A percentile compares a stretch with the other conserved stretches of the same genome.
Evolutionary conservation across 2,113 vertebrate genomes (phyloP).

Genomic region (Tinamus guttatus): DNA sequence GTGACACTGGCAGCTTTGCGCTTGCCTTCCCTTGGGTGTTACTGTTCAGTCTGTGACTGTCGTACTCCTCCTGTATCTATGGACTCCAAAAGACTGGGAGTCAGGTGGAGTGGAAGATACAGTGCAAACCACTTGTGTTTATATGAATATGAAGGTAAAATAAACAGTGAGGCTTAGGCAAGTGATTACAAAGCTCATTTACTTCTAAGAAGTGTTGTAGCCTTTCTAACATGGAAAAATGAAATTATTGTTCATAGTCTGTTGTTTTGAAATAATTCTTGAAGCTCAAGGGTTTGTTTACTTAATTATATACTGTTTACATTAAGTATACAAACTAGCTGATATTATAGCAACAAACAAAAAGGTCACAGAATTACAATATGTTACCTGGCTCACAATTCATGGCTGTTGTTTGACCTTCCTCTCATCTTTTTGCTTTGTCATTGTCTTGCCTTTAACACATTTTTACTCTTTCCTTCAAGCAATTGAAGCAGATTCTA

Average conservation of each 20-base stretch:
- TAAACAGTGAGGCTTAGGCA: background rate
- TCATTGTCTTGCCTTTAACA: background rate
- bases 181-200: background rate
- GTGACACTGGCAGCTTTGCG: rapidly evolving
- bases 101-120: background rate
- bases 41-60: background rate
- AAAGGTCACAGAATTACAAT: background rate
- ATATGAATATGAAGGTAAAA: background rate
- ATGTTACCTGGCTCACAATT: background rate
- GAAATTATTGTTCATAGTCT: background rate
- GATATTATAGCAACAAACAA: background rate
- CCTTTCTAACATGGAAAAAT: background rate
- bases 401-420: background rate
- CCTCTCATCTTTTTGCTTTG: background rate
- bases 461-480: background rate
- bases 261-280: background rate
- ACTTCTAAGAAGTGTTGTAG: background rate
- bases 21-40: background rate
- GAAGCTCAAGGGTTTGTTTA: background rate
- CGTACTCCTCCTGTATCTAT: rapidly evolving
- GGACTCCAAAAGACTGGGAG: background rate
- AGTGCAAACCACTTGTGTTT: background rate
- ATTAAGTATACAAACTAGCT: background rate
- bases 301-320: background rate
- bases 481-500: background rate